Evolutionary conservation across 1,140 invertebrate genomes (phyloP).

Genomic region (Aphaenogaster ashmeadi): DNA sequence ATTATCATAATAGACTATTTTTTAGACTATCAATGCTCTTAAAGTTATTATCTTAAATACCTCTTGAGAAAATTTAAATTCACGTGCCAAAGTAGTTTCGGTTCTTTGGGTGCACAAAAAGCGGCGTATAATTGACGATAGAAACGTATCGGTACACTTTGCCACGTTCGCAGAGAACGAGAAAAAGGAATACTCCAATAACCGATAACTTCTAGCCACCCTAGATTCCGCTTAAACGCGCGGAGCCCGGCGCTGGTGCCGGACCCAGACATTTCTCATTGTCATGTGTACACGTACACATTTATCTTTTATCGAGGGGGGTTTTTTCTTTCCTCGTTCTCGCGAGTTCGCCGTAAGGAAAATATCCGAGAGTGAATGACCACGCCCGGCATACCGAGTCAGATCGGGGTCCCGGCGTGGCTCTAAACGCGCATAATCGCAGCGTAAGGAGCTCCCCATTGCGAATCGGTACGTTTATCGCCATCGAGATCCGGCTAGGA

Average conservation of each 20-base stretch:
- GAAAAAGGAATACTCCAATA: not conserved
- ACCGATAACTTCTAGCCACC: slow-evolving; percentile 27
- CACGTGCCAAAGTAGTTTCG: not conserved
- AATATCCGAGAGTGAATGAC: slow-evolving; percentile 77
- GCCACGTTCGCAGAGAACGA: not conserved
- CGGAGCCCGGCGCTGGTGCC: slow-evolving; percentile 32
- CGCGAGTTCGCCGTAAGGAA: slow-evolving; percentile 34
- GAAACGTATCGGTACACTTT: not conserved
- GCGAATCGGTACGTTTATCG: slow-evolving; percentile 67
- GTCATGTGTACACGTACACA: slow-evolving; percentile 51
- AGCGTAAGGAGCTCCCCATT: slow-evolving; percentile 68
- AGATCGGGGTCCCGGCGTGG: slow-evolving; percentile 34
- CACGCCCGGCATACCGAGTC: slow-evolving; percentile 82
- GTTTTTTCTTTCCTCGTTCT: slow-evolving; percentile 55
- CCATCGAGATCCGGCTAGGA: not conserved
- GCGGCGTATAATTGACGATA: not conserved
- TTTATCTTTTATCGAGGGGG: slow-evolving; percentile 80
- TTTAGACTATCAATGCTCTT: no score
- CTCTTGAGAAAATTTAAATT: not conserved
- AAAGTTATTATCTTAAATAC: no score
- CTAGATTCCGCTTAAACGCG: slow-evolving; percentile 57
- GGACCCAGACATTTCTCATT: slow-evolving; percentile 72
- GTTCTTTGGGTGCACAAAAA: not conserved
- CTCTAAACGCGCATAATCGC: slow-evolving; percentile 63
- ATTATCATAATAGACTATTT: no score